A percentile compares a stretch with the other conserved stretches of the same genome.
Conservation (phyloP, 2,113 vertebrate genomes). For the Gobius niger region DNA sequence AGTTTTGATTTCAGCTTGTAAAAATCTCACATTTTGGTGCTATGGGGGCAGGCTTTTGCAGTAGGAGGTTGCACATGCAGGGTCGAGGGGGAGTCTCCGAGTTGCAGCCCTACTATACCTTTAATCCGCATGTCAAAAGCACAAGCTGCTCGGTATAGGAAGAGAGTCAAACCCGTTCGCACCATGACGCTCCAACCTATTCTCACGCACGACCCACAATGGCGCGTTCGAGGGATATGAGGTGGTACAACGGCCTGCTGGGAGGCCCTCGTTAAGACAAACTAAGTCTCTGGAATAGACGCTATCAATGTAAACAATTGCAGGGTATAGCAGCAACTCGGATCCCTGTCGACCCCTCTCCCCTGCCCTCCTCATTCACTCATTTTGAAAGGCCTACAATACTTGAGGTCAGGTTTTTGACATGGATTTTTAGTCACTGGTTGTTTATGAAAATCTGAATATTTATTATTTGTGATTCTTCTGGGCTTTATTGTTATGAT, state of each 20-base stretch:
- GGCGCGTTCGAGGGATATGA: conserved; percentile 29
- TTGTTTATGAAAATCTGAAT: conserved; percentile 78
- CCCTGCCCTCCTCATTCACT: conserved; percentile 36
- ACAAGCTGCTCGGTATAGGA: conserved; percentile 62
- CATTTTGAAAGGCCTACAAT: conserved; percentile 58
- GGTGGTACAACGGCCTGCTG: conserved; percentile 56
- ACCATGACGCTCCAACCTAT: conserved; percentile 43
- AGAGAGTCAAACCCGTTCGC: conserved; percentile 49
- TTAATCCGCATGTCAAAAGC: conserved; percentile 74
- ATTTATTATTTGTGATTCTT: conserved; percentile 82
- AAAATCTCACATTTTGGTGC: conserved; percentile 32
- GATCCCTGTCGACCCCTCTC: conserved; percentile 14
- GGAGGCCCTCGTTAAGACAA: conserved; percentile 56
- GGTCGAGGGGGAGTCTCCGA: conserved; percentile 19
- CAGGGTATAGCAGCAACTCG: conserved; percentile 35
- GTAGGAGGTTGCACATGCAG: conserved; percentile 26
- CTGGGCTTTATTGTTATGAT: conserved; percentile 56
- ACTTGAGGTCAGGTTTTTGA: conserved; percentile 81
- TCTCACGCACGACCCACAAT: conserved; percentile 54
- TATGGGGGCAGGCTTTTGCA: conserved; percentile 8
- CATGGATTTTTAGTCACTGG: conserved; percentile 79
- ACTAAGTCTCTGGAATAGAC: conserved; percentile 62
- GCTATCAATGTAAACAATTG: conserved; percentile 66
- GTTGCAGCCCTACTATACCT: conserved; percentile 63
- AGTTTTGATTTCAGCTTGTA: conserved; percentile 44